phyloP scores from a whole-genome alignment of 2,888 invertebrate genomes.

The Pteria penguin region DNA sequence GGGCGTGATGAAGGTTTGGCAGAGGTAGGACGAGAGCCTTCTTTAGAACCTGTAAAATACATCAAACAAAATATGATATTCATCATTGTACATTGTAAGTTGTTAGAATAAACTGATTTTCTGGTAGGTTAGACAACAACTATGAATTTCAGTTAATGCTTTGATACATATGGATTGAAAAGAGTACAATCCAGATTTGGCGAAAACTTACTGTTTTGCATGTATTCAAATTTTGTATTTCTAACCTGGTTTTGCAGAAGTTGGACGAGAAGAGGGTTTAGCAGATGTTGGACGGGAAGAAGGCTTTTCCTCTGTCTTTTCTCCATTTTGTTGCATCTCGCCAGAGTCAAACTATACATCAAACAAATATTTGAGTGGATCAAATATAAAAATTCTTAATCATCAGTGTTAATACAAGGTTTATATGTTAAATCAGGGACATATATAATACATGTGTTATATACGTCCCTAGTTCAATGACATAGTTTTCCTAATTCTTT shows the following conservation, averaged over 20 bases:
- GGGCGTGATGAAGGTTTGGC: conserved; percentile 53
- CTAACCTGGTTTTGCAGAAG: conserved; percentile 44
- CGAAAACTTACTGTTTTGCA: too few relatives aligned
- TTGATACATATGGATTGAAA: too few relatives aligned
- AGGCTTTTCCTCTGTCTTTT: conserved; percentile 22
- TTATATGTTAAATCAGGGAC: too few relatives aligned
- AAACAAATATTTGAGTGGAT: not conserved
- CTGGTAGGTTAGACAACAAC: too few relatives aligned
- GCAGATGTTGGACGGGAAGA: conserved; percentile 51
- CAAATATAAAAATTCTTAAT: too few relatives aligned
- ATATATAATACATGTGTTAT: too few relatives aligned
- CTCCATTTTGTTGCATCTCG: conserved; percentile 48
- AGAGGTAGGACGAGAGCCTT: conserved; percentile 55
- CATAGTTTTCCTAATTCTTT: too few relatives aligned
- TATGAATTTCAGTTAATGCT: too few relatives aligned
- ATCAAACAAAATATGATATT: not conserved
- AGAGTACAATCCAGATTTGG: too few relatives aligned
- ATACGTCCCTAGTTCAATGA: too few relatives aligned
- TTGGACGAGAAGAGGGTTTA: conserved; percentile 46
- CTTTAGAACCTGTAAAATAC: conserved; percentile 43
- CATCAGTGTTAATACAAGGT: too few relatives aligned
- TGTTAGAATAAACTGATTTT: too few relatives aligned
- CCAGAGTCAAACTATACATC: conserved; percentile 64
- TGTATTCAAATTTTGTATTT: not conserved
- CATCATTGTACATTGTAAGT: not conserved